Evolutionary conservation across 2,888 invertebrate genomes (phyloP).

Genomic region (Plusia festucae): DNA sequence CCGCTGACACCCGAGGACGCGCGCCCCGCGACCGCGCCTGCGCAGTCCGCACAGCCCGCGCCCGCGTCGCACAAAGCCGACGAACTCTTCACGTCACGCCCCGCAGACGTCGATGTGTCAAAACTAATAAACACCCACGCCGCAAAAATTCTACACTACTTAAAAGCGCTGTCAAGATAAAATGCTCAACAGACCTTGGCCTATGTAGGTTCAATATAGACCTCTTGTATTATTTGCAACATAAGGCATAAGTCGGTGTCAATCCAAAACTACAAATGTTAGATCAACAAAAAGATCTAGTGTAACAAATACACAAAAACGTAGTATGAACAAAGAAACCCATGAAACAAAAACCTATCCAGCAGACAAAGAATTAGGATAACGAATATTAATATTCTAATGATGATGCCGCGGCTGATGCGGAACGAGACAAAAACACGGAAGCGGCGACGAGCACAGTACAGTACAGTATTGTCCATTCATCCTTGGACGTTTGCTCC

Average conservation of each 20-base stretch:
- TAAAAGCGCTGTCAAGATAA: slow-evolving; percentile 35
- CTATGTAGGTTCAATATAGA: slow-evolving; percentile 47
- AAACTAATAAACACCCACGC: slow-evolving; percentile 35
- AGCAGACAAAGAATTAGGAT: slow-evolving; percentile 62
- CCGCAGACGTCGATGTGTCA: slow-evolving; percentile 32
- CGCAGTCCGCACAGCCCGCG: slow-evolving; percentile 7
- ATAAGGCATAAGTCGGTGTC: slow-evolving; percentile 56
- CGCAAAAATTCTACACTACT: slow-evolving; percentile 28
- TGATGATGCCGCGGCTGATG: slow-evolving; percentile 75
- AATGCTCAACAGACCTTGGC: slow-evolving; percentile 51
- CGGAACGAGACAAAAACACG: slow-evolving; percentile 84
- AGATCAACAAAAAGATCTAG: slow-evolving; percentile 62
- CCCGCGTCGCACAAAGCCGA: slow-evolving; percentile 60
- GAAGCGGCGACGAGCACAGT: slow-evolving; percentile 76
- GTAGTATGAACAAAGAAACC: slow-evolving; percentile 71
- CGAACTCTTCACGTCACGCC: slow-evolving; percentile 57
- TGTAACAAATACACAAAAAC: slow-evolving; percentile 60
- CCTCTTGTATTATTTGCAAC: slow-evolving; percentile 43
- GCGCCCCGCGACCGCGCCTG: slow-evolving; percentile 28
- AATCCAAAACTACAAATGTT: slow-evolving; percentile 59
- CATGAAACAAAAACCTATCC: slow-evolving; percentile 48
- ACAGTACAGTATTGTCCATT: slow-evolving; percentile 79
- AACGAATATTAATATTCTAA: slow-evolving; percentile 84
- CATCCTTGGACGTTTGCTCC: slow-evolving; percentile 74
- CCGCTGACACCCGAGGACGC: slow-evolving; percentile 75